Evolutionary conservation across 2,113 vertebrate genomes (phyloP), one percentile per base, ranked within the genome.

Genomic region (Microtus pennsylvanicus): DNA sequence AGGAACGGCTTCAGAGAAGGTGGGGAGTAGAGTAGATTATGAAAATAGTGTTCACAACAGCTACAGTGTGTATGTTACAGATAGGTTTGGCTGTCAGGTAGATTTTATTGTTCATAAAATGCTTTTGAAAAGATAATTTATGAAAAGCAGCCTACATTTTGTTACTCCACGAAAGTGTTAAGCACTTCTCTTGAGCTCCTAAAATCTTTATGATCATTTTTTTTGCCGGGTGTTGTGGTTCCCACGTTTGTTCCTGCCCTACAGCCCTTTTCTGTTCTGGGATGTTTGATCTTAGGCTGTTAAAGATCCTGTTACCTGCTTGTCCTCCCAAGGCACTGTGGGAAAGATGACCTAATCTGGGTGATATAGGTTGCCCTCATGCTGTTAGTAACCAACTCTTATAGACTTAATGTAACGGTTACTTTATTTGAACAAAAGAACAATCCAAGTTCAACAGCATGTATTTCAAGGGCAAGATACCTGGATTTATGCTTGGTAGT

Each of bases 261-360:
- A 72, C 42, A 91, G 3, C 65, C 76, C n/a, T 90, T 90, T 95
- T 78, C 77, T 95, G 55, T 96, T 94, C 83, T 77, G 63, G 70
- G 83, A 50, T 83, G 78, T 93, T 96, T 93, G 91, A 94, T 88
- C 38, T 94, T 81, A 74, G 50, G 63, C 83, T 94, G 77, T 94
- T 75, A 78, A 88, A 92, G 96, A 93, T 96, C 69, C 4, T 95
- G 91, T 95, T 93, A 94, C 74, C 80, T 93, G 52, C 83, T 95
- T 97, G 93, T 93, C 91, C 52, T 95, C 91, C 58, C 61, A 77
- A 86, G 58, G 81, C 55, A 65, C 65, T 70, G 50, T 35, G 91
- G 90, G 88, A 95, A 95, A 93, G 85, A 77, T 96, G 83, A 96
- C 85, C 90, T 94, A 88, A 92, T 87, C 61, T 82, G 74, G 80